phyloP scores from a whole-genome alignment of 2,888 invertebrate species.

The Nesidiocoris tenuis region DNA sequence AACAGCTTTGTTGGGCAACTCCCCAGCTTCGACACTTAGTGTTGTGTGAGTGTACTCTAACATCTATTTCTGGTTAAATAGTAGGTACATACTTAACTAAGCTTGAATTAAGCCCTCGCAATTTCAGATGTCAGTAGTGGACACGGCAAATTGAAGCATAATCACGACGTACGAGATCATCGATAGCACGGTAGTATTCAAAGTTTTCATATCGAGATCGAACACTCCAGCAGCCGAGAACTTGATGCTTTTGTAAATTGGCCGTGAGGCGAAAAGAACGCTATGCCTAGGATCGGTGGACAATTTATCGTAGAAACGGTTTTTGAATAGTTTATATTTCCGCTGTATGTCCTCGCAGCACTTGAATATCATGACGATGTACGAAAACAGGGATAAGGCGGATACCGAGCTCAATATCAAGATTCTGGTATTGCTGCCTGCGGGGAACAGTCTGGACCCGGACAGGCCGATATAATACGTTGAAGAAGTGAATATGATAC shows the following conservation, averaged over 20 bases:
- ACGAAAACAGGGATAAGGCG: not conserved
- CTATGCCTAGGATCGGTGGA: not conserved
- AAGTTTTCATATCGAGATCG: not conserved
- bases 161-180: not conserved
- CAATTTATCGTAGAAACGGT: not conserved
- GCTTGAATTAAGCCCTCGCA: too few relatives aligned
- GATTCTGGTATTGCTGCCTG: not conserved
- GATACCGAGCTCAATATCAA: not conserved
- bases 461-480: not conserved
- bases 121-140: not conserved
- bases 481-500: not conserved
- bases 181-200: not conserved
- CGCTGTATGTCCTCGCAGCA: not conserved
- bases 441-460: not conserved
- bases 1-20: too few relatives aligned
- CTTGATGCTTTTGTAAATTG: not conserved
- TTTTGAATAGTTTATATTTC: not conserved
- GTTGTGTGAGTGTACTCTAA: too few relatives aligned
- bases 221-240: not conserved
- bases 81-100: too few relatives aligned
- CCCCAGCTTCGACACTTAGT: too few relatives aligned
- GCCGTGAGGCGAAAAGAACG: not conserved
- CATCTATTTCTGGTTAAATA: too few relatives aligned
- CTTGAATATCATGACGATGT: not conserved
- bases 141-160: constrained; percentile 1